Base-by-base conservation (phyloP, 1,140 invertebrate genomes). In the Leguminivora glycinivorella region DNA sequence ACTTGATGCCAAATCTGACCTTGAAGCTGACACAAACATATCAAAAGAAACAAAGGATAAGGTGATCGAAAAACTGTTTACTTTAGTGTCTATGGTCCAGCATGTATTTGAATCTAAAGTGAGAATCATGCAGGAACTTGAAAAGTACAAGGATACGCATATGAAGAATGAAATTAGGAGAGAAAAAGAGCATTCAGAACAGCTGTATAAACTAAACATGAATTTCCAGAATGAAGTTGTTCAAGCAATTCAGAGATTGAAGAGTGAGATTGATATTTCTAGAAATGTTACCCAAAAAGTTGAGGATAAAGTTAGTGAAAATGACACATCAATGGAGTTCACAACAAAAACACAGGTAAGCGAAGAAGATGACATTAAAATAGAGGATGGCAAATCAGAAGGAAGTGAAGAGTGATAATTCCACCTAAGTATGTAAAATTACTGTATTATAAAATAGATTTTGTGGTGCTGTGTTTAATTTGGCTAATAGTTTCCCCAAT, bases 191-290 rank as follows among this genome's bases (percentile, higher is more conserved):
- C 85, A 91, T 71, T 85, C 89, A 0, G 89, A 91, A 40, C 89
- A 91, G 56, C 68, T 91, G 22, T 91, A 91, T 68, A 91, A 89
- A 73, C 67, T 91, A 12, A 89, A 91, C 75, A 89, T 91, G 86
- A 91, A 85, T 77, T 90, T 88, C 70, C 89, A 91, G 71, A 89
- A 84, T 56, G 89, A 91, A 75, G 88, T 91, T 0, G 84, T 91
- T 19, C 87, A 91, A 69, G 77, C 86, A 0, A 81, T 91, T 56
- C 89, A 91, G 34, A 81, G 87, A 25, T 70, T 91, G 63, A 87
- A 88, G 71, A 89, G 82, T 73, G 89, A 91, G 72, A 68, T 91
- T 4, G 89, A 91, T 75, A 78, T 90, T 63, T 77, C 83, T 12
- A 79, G 85, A 25, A 83, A 87, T 74, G 72, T 84, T 5, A 68